Conservation (phyloP, 1,140 invertebrate genomes). For the Bemisia tabaci region DNA sequence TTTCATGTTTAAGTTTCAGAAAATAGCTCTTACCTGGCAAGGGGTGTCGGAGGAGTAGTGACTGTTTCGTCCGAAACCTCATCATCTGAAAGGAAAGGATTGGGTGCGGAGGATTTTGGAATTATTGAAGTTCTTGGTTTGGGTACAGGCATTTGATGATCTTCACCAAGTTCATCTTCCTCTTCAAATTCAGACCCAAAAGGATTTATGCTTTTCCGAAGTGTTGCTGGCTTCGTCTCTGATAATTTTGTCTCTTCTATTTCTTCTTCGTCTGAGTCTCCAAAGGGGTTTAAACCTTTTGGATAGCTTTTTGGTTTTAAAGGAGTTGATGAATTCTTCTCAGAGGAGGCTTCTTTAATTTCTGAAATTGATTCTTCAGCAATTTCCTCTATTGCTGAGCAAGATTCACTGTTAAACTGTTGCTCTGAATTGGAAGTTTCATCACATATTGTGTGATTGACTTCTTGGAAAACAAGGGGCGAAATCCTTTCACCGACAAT, state of each 20-base stretch:
- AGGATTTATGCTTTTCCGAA: conserved; percentile 43
- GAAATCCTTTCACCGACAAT: neutral
- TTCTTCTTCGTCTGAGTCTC: conserved; percentile 42
- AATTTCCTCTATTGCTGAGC: neutral
- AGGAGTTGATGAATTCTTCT: neutral
- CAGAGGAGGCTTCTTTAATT: neutral
- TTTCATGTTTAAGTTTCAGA: no score
- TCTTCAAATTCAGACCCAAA: conserved; percentile 53
- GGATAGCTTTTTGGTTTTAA: conserved; percentile 42
- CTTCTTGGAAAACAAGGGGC: neutral
- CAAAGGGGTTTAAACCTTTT: conserved; percentile 65
- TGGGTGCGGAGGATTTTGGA: conserved; percentile 16
- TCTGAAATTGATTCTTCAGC: neutral
- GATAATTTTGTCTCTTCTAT: conserved; percentile 19
- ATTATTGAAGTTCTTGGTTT: conserved; percentile 31
- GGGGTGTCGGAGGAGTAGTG: conserved; percentile 15
- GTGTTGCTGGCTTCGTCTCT: conserved; percentile 21
- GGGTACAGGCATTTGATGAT: conserved; percentile 36
- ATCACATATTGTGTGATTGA: neutral
- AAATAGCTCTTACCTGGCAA: conserved; percentile 22
- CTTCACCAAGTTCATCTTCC: conserved; percentile 28
- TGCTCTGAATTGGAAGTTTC: no score
- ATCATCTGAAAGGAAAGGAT: conserved; percentile 4
- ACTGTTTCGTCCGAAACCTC: neutral
- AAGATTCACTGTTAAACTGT: neutral